Evolutionary conservation across 2,797 vertebrate genomes (phyloP), one percentile per base, ranked within the genome.

Genomic region (Jordanella pulchra): DNA sequence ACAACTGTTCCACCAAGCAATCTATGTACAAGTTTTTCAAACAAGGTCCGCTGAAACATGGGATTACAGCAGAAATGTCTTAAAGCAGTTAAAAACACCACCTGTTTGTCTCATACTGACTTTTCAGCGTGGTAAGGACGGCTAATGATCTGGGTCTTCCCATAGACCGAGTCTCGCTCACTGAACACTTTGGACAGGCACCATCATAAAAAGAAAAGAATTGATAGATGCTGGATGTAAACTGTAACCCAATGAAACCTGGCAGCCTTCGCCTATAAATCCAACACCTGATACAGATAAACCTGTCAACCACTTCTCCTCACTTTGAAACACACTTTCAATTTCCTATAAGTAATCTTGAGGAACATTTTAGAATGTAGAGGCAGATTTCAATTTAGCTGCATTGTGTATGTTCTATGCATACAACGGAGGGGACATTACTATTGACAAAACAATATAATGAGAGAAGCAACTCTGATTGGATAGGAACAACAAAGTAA

Each of bases 401-500:
- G 14, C 65, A 58, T 7, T 27, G n/a, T n/a, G 30, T 17, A 56
- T 61, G 53, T 53, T 7, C n/a, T 53, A 11, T 35, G 11, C 39
- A 48, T 12, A 27, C 18, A 18, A 32, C 47, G 30, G 51, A 25
- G 65, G 28, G 47, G 3, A 54, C 39, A 45, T 27, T 28, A 35
- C 53, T 53, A 73, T 39, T 25, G 27, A 39, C n/a, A 27, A 70
- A 28, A 6, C 23, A 66, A 60, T 18, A 50, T 83, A 74, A 76
- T 72, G 72, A 79, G 67, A 18, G 10, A 84, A 87, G 77, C 71
- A 65, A 21, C 11, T 30, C 69, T 80, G 69, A 71, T 74, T 75
- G 54, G 69, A 73, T 67, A 27, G 56, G 79, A 47, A 73, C 68
- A 74, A 74, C 84, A 79, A 72, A 65, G 70, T 82, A 82, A 81